Evolutionary conservation across 2,113 vertebrate species (phyloP), one percentile per base, ranked within the genome.

Genomic region (Dasyurus viverrinus): DNA sequence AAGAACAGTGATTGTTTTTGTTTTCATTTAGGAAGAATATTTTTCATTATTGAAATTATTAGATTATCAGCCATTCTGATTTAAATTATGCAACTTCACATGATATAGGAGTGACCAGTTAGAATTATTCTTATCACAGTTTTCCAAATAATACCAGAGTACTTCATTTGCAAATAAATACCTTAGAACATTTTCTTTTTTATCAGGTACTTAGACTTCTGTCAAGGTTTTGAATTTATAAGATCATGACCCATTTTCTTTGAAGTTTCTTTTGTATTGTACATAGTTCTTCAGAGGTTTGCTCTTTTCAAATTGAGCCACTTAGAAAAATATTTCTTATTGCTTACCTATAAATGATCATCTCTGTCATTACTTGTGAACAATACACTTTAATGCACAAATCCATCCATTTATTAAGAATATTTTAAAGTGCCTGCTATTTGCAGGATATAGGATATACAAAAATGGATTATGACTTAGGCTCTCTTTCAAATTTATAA

Each of bases 341-440:
- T 42, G 3, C n/a, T 84, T 84, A 76, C 16, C 36, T 42, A 2
- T 42, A 84, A 84, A 19, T 42, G 36, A 23, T 84, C n/a, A 42
- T 42, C n/a, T 42, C 6, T 91, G 50, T 92, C 53, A 36, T 16
- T 91, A 52, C 92, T 93, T 92, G 68, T 93, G 93, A 96, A 96
- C 91, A 97, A 96, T 89, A 93, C 54, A 93, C 91, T 97, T 97
- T 94, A 95, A 92, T 97, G 60, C 19, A 0, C 60, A 50, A 36
- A 53, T 91, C 68, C 91, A 42, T 84, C n/a, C n/a, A 84, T 84
- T 84, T n/a, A 42, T n/a, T 84, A 42, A 84, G 12, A 27, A 36
- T 68, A 1, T 68, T 36, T 60, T 60, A 57, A 57, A 57, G 27
- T 68, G 57, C 27, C 27, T 36, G 14, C 30, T 68, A n/a, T 76